Evolutionary conservation across 2,113 vertebrate genomes (phyloP).

Genomic region (Heterochromis multidens): DNA sequence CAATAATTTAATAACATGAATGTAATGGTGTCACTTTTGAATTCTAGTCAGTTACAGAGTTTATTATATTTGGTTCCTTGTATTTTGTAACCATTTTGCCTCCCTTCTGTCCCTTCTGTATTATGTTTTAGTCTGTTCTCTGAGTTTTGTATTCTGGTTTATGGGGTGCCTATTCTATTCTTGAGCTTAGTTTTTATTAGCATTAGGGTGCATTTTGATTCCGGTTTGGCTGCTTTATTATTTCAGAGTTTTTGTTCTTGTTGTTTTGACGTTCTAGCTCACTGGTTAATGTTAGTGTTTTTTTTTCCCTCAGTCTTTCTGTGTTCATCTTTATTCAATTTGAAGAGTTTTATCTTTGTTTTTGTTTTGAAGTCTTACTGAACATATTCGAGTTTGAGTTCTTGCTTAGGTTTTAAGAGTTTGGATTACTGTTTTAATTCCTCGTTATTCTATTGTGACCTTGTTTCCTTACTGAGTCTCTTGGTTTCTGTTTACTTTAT

Average conservation of each 20-base stretch:
- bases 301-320: not conserved
- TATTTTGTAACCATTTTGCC: fast-evolving
- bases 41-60: fast-evolving
- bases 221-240: too few relatives aligned
- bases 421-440: not conserved
- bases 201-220: too few relatives aligned
- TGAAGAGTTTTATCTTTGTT: not conserved
- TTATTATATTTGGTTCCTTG: not conserved
- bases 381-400: not conserved
- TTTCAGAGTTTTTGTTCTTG: too few relatives aligned
- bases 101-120: not conserved
- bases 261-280: not conserved
- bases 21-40: not conserved
- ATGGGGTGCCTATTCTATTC: not conserved
- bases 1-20: not conserved
- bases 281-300: not conserved
- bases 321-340: not conserved
- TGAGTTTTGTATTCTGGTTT: not conserved
- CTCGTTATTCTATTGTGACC: not conserved
- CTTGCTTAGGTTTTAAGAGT: not conserved
- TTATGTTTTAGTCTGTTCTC: not conserved
- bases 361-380: not conserved
- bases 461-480: too few relatives aligned
- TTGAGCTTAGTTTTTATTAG: too few relatives aligned
- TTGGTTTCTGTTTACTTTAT: not conserved